phyloP scores from a whole-genome alignment of 2,888 invertebrate species.

The Cartodere bifasciata region DNA sequence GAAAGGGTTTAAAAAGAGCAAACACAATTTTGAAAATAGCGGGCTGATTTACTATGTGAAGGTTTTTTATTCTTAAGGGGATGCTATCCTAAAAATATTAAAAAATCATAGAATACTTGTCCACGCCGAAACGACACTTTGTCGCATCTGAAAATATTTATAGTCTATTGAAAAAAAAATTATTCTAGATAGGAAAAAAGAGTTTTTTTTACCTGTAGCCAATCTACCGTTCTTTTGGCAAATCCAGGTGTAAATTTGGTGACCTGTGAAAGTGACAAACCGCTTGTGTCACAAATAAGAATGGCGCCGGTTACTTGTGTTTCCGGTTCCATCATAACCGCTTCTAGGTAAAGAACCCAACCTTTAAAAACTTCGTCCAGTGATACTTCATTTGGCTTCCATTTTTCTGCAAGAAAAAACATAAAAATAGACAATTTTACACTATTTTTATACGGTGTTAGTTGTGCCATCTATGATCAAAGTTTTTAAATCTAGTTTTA shows the following conservation, averaged over 20 bases:
- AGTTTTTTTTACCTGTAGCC: constrained; percentile 66
- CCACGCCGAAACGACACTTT: no score
- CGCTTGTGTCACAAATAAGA: constrained; percentile 78
- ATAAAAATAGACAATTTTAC: no score
- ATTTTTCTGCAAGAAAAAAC: constrained; percentile 48
- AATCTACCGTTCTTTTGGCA: constrained; percentile 74
- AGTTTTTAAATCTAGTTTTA: no score
- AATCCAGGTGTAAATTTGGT: constrained; percentile 79
- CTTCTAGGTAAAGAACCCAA: constrained; percentile 66
- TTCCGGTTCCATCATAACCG: constrained; percentile 69
- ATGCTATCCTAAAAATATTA: constrained; percentile 62
- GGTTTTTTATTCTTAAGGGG: constrained; percentile 72
- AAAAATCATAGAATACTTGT: no score
- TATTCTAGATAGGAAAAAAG: no score
- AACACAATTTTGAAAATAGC: constrained; percentile 83
- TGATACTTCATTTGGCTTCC: constrained; percentile 68
- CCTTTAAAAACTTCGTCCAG: constrained; percentile 76
- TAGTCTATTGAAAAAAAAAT: no score
- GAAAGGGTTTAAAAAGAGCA: constrained; percentile 78
- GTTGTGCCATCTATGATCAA: no score
- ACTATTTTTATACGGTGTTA: no score
- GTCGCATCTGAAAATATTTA: no score
- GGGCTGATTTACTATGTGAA: constrained; percentile 84
- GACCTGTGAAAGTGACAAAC: constrained; percentile 65
- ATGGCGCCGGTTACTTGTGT: constrained; percentile 64